These are phyloP conservation scores for Amphimedon queenslandica DNA, from an alignment of 37 sponge, comb jelly and placozoan species.

Conservation along the genomic window DNA sequence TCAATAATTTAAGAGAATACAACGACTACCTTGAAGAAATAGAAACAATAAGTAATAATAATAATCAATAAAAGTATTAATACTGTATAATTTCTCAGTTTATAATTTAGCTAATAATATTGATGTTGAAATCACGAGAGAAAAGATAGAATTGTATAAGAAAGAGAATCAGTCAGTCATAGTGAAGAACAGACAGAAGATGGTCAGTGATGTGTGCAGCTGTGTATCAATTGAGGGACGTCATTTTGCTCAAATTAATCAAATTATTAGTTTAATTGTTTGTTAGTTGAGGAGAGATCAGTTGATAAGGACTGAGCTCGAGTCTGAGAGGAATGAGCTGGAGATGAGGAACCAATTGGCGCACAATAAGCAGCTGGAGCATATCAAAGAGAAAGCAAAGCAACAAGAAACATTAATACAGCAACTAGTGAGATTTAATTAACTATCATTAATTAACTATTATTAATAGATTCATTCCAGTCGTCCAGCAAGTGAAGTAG, in stretches of 20 bases:
- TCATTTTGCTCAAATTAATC: neutral
- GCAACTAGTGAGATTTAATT: constrained; percentile 46
- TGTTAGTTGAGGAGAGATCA: constrained; percentile 29
- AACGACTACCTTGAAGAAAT: constrained; percentile 97
- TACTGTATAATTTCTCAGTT: constrained; percentile 19
- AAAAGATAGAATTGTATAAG: constrained; percentile 67
- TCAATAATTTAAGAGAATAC: constrained; percentile 65
- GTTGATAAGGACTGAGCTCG: constrained; percentile 15
- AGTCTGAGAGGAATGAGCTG: constrained; percentile 20
- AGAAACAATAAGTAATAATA: constrained; percentile 75
- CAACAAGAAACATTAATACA: constrained; percentile 61
- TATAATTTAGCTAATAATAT: constrained; percentile 77
- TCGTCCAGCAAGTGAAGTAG: constrained; percentile 42
- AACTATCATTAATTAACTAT: neutral
- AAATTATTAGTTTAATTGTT: no score
- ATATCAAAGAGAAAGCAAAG: constrained; percentile 33
- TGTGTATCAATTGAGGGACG: constrained; percentile 2
- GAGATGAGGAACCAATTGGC: constrained; percentile 45
- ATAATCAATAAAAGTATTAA: neutral
- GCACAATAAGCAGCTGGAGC: constrained; percentile 16
- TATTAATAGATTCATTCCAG: constrained; percentile 29
- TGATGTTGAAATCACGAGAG: constrained; percentile 74
- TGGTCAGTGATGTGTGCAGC: constrained; percentile 34
- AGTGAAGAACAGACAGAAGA: constrained; percentile 68
- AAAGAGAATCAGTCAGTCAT: constrained; percentile 83